Conservation (phyloP, 1,140 invertebrate genomes). For the Philaenus spumarius region DNA sequence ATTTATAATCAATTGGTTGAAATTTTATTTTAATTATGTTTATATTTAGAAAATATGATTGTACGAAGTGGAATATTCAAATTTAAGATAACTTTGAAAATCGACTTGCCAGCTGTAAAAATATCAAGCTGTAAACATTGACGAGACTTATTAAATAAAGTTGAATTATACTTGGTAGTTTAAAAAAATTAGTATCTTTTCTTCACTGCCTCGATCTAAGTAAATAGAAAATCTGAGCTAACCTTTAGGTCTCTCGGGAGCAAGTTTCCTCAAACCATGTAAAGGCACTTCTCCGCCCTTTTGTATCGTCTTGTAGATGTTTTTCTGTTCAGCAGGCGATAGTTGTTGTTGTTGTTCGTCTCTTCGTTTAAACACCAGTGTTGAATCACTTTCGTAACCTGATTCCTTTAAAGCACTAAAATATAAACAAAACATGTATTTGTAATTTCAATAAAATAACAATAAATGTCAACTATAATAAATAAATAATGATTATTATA, state of each 20-base stretch:
- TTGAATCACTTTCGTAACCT: slow-evolving; percentile 86
- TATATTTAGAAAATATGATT: too few relatives aligned
- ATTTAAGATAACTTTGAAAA: too few relatives aligned
- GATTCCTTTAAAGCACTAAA: slow-evolving; percentile 74
- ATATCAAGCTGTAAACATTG: too few relatives aligned
- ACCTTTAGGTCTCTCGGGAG: slow-evolving; percentile 81
- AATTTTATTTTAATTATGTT: too few relatives aligned
- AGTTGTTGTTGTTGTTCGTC: slow-evolving; percentile 54
- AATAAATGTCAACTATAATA: neutral
- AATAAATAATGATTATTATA: too few relatives aligned
- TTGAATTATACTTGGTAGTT: too few relatives aligned
- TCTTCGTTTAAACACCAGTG: slow-evolving; percentile 69
- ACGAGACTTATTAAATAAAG: too few relatives aligned
- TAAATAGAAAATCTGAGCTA: slow-evolving; percentile 37
- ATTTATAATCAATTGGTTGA: too few relatives aligned
- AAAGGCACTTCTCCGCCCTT: slow-evolving; percentile 87
- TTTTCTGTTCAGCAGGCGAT: slow-evolving; percentile 69
- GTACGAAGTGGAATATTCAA: too few relatives aligned
- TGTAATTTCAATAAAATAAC: slow-evolving; percentile 3
- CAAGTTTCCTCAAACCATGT: slow-evolving; percentile 77
- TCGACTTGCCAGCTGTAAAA: too few relatives aligned
- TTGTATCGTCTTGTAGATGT: slow-evolving; percentile 78
- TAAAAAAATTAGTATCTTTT: too few relatives aligned
- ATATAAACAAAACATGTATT: slow-evolving; percentile 28
- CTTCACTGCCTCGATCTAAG: too few relatives aligned